These are phyloP conservation scores for Ibycter americanus DNA, from an alignment of 2,797 vertebrate genomes.

Conservation along the genomic window DNA sequence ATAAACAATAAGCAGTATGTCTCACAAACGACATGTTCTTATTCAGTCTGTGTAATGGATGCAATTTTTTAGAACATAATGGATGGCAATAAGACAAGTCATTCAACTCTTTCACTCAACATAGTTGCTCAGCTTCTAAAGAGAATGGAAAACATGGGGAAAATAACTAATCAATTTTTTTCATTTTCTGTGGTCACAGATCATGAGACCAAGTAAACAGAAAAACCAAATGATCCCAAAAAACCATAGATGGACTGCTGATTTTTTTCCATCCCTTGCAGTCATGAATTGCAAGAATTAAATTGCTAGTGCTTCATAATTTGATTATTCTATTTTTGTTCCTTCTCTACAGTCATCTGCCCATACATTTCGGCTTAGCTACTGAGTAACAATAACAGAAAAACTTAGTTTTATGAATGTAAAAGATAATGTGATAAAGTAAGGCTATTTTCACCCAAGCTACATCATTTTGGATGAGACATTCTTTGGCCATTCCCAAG, in stretches of 20 bases:
- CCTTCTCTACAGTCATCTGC: neutral
- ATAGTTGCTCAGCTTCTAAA: neutral
- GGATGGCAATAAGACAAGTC: neutral
- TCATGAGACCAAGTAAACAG: neutral
- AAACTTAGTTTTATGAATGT: neutral
- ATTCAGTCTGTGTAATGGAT: neutral
- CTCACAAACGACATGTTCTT: neutral
- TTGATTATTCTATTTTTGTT: neutral
- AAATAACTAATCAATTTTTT: neutral
- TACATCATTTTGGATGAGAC: neutral
- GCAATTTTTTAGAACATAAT: neutral
- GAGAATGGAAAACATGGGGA: neutral
- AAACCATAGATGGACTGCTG: neutral
- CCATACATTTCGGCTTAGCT: neutral
- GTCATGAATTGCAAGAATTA: neutral
- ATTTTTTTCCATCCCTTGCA: neutral
- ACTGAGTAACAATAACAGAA: neutral
- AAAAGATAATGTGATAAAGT: neutral
- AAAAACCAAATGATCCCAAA: neutral
- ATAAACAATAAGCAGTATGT: neutral
- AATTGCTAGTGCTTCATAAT: neutral
- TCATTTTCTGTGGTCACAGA: neutral
- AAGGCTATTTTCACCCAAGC: neutral
- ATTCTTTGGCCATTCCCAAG: neutral
- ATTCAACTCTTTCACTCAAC: neutral